Base-by-base conservation (phyloP, 2,113 vertebrate genomes). In the Glaucidium brasilianum region DNA sequence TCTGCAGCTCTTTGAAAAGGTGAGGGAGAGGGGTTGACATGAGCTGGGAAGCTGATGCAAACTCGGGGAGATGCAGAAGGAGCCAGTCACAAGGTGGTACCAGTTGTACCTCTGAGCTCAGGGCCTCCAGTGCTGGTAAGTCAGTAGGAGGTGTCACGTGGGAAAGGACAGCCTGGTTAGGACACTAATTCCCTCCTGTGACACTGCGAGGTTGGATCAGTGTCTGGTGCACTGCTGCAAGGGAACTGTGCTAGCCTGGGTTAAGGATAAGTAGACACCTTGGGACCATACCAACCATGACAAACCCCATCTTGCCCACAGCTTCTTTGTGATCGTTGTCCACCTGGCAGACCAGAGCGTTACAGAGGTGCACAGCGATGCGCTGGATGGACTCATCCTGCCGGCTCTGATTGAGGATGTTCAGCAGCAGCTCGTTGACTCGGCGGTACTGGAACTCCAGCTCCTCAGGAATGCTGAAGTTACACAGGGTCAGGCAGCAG, bases 361-460 rank as follows among this genome's bases (percentile, higher is more conserved):
- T 99, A 96, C 99, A 99, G 85, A 99, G 99, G 95, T 99, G 99
- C 67, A 99, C 99, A 0, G 99, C 99, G 1, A 99, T 99, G 78
- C 99, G 99, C 98, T 99, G 99, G 98, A 99, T 99, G 3, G 99
- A 99, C 97, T 99, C 99, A 2, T 99, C 99, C 98, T 99, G 99
- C 82, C 99, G 97, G 2, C 98, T 98, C 15, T 99, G 99, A 97
- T 98, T 99, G 88, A 99, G 98, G 95, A 99, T 99, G 95, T 98
- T 99, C 32, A 99, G 98, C 89, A 99, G 98, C 69, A 99, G 98
- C 97, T 99, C 98, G 5, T 99, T 99, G 63, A 99, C 99, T 1
- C 99, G 98, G 23, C 98, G 98, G 94, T 99, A 99, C 98, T 99
- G 99, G 97, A 99, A 99, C 86, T 99, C 99, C 92, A 99, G 98